A percentile compares a stretch with the other conserved stretches of the same genome.
Conservation (phyloP, 2,113 vertebrate genomes). For the Cathartes aura region DNA sequence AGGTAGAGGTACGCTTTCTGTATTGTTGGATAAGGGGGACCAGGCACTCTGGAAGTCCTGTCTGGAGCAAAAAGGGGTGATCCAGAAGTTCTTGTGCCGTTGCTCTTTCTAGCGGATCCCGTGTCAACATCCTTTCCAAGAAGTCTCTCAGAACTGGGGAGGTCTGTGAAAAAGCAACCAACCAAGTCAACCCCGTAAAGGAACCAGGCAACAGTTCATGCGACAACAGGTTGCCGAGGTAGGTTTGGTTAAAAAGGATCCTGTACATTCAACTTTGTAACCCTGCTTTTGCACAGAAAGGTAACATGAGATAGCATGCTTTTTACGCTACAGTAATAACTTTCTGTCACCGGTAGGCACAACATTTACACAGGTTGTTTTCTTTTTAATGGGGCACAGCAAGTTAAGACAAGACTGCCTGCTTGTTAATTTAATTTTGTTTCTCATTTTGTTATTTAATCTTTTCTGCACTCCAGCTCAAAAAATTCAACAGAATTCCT, state of each 20-base stretch:
- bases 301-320: no score
- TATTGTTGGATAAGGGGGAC: conserved; percentile 95
- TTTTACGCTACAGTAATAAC: no score
- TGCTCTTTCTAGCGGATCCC: conserved; percentile 90
- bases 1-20: conserved; percentile 86
- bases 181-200: not conserved
- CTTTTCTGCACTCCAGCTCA: not conserved
- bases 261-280: not conserved
- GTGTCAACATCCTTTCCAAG: conserved; percentile 93
- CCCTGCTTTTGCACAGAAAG: not conserved
- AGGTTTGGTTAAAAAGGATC: not conserved
- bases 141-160: conserved; percentile 96
- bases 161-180: conserved; percentile 78
- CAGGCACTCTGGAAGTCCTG: conserved; percentile 94
- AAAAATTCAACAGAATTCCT: not conserved
- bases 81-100: conserved; percentile 93
- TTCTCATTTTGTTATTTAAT: not conserved
- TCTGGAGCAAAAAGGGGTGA: conserved; percentile 96
- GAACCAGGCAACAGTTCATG: not conserved
- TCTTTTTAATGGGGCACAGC: not conserved
- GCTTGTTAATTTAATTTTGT: not conserved
- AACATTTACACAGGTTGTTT: not conserved
- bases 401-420: not conserved
- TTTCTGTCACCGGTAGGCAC: not conserved
- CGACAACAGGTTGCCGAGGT: not conserved